A percentile compares a stretch with the other conserved stretches of the same genome.
These are phyloP conservation scores for Myrmophylax atrothorax DNA, from an alignment of 2,113 vertebrate species.

Conservation along the genomic window DNA sequence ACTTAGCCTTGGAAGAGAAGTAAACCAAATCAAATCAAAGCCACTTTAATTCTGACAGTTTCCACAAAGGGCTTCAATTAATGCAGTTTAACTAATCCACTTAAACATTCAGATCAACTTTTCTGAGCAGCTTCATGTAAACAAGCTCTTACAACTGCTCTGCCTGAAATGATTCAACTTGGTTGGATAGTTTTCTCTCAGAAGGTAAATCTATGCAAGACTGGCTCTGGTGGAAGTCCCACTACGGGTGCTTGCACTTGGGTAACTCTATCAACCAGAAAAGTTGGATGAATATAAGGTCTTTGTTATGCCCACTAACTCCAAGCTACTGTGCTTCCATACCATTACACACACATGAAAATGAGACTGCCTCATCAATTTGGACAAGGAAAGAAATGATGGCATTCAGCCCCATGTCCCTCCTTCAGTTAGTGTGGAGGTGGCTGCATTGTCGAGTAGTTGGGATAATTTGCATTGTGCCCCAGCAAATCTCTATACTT, in stretches of 20 bases:
- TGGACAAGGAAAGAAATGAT: background rate
- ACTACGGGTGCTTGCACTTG: background rate
- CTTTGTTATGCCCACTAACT: background rate
- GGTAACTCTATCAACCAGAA: background rate
- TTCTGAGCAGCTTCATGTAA: constrained; percentile 1
- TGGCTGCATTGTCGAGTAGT: background rate
- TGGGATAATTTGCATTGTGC: background rate
- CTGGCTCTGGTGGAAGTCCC: background rate
- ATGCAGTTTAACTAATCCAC: constrained; percentile 44
- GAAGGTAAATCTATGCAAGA: background rate
- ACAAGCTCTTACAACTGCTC: background rate
- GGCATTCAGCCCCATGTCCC: background rate
- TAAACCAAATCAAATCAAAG: constrained; percentile 61
- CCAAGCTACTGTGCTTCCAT: background rate
- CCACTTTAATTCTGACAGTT: constrained; percentile 30
- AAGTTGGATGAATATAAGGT: background rate
- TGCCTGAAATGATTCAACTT: background rate
- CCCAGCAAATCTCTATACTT: background rate
- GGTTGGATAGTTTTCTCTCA: background rate
- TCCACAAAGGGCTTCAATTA: constrained; percentile 51
- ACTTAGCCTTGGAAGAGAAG: constrained; percentile 47
- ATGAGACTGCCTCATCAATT: background rate
- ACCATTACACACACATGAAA: background rate
- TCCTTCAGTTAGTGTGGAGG: accelerated
- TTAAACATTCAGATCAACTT: constrained; percentile 58